Evolutionary conservation across 2,113 vertebrate species (phyloP).

Genomic region (Oreotrochilus melanogaster): DNA sequence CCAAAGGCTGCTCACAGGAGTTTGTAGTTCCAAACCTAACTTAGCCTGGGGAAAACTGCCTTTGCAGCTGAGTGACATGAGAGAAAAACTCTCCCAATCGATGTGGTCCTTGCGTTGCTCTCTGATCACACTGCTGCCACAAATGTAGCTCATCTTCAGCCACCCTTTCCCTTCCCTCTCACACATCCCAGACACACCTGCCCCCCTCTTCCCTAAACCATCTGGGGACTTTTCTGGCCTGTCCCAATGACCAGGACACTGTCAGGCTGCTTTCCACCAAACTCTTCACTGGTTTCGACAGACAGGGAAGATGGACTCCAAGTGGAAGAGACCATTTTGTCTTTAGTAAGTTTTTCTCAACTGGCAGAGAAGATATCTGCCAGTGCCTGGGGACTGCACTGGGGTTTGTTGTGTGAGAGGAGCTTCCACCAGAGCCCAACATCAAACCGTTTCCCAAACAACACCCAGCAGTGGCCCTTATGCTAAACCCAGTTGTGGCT

Average conservation of each 20-base stretch:
- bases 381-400: neutral
- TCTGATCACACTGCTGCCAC: fast-evolving
- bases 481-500: constrained; percentile 12
- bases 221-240: neutral
- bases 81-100: neutral
- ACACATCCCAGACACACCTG: fast-evolving
- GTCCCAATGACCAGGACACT: neutral
- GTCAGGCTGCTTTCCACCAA: neutral
- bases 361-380: fast-evolving
- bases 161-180: neutral
- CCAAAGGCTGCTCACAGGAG: neutral
- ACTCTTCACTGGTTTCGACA: neutral
- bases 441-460: neutral
- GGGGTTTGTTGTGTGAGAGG: neutral
- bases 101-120: neutral
- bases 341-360: neutral
- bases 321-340: neutral
- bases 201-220: neutral
- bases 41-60: neutral
- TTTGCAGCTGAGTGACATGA: neutral
- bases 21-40: neutral
- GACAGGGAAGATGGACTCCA: neutral
- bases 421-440: neutral
- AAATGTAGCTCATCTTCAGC: neutral
- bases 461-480: neutral